Evolutionary conservation across 2,888 invertebrate species (phyloP).

Genomic region (Lingula anatina): DNA sequence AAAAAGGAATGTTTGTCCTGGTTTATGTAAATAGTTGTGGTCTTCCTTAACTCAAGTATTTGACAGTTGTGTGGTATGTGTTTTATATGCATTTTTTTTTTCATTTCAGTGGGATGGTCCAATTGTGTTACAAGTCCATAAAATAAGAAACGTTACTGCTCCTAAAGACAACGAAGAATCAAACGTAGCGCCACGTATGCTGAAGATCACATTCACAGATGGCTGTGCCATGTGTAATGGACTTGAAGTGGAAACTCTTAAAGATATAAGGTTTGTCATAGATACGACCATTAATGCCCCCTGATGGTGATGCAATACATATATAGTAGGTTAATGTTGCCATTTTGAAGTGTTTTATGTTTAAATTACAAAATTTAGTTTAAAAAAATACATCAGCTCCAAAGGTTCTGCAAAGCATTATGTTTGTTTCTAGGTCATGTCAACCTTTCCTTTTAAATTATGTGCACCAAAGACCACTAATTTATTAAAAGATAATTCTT

Average conservation of each 20-base stretch:
- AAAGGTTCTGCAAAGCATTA: too few relatives aligned
- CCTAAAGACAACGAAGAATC: constrained; percentile 83
- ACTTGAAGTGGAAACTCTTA: constrained; percentile 70
- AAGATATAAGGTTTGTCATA: constrained; percentile 59
- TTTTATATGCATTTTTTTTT: neutral
- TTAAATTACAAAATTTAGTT: too few relatives aligned
- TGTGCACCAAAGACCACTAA: too few relatives aligned
- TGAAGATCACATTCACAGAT: constrained; percentile 80
- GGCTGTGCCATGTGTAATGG: constrained; percentile 74
- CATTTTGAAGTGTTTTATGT: too few relatives aligned
- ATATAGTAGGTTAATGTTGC: too few relatives aligned
- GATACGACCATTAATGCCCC: too few relatives aligned
- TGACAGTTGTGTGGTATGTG: neutral
- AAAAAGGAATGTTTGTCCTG: neutral
- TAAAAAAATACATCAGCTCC: too few relatives aligned
- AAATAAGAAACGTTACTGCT: constrained; percentile 80
- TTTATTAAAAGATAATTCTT: too few relatives aligned
- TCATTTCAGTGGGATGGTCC: constrained; percentile 56
- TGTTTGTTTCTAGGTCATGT: too few relatives aligned
- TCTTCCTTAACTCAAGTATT: neutral
- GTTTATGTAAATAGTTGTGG: too few relatives aligned
- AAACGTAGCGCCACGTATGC: constrained; percentile 68
- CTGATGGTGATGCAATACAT: too few relatives aligned
- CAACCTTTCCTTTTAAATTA: too few relatives aligned
- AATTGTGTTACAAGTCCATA: constrained; percentile 77